A percentile compares a stretch with the other conserved stretches of the same genome.
phyloP scores from a whole-genome alignment of 2,888 invertebrate genomes.

The Campoplex nolae region DNA sequence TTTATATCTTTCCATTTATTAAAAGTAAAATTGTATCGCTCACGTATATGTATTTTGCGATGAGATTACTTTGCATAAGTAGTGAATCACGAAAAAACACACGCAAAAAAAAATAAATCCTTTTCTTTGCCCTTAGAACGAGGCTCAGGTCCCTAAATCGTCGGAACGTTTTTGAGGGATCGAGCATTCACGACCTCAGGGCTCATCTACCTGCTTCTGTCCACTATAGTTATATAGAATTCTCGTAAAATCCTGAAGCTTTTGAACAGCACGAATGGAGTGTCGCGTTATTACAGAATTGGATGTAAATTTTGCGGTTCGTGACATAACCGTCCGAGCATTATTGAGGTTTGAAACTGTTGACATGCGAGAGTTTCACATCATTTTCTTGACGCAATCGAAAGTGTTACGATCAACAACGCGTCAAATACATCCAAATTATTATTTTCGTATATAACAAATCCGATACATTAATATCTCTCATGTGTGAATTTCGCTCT shows the following conservation, averaged over 20 bases:
- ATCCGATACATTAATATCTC: neutral
- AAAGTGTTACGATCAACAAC: neutral
- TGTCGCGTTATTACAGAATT: slow-evolving; percentile 13
- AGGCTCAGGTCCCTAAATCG: slow-evolving; percentile 23
- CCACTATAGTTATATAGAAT: slow-evolving; percentile 70
- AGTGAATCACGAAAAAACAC: slow-evolving; percentile 17
- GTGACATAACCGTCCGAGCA: slow-evolving; percentile 6
- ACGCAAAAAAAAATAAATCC: slow-evolving; percentile 39
- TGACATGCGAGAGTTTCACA: neutral
- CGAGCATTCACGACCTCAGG: slow-evolving; percentile 37
- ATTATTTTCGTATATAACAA: neutral
- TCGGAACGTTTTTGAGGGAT: slow-evolving; percentile 37
- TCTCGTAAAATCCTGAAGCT: slow-evolving; percentile 75
- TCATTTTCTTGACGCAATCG: neutral
- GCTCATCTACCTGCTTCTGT: slow-evolving; percentile 54
- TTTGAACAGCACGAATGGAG: slow-evolving; percentile 76
- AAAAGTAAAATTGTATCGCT: slow-evolving; percentile 20
- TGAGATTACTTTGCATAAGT: slow-evolving; percentile 14
- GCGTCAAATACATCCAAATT: neutral
- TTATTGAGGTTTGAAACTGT: neutral
- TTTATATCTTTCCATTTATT: neutral
- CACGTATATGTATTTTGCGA: slow-evolving; percentile 19
- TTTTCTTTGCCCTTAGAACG: slow-evolving; percentile 23
- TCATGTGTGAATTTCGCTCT: no score
- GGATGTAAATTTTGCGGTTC: slow-evolving; percentile 10